Percentiles rank a stretch among this genome's conserved stretches.
Evolutionary conservation across 2,888 invertebrate species (phyloP).

Genomic region (Agrotis puta): DNA sequence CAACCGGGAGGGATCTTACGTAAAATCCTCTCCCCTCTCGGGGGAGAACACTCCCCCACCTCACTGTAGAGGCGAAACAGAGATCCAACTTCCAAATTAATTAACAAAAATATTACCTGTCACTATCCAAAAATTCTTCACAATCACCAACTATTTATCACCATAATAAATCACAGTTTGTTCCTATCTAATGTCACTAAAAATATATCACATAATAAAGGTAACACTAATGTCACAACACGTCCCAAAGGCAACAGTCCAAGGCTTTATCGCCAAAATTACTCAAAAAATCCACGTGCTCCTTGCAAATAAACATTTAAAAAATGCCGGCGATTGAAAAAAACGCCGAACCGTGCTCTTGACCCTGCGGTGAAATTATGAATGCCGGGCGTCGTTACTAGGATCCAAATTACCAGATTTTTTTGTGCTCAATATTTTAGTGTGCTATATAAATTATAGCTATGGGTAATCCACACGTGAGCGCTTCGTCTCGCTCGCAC

Average conservation of each 20-base stretch:
- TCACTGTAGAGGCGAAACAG: constrained; percentile 63
- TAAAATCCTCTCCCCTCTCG: constrained; percentile 77
- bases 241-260: constrained; percentile 90
- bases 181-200: constrained; percentile 89
- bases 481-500: constrained; percentile 83
- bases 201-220: constrained; percentile 88
- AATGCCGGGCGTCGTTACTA: constrained; percentile 89
- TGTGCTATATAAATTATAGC: constrained; percentile 86
- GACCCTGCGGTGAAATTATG: constrained; percentile 90
- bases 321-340: constrained; percentile 81
- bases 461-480: constrained; percentile 87
- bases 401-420: constrained; percentile 90
- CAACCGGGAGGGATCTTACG: constrained; percentile 80
- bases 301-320: constrained; percentile 88
- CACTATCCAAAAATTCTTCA: constrained; percentile 84
- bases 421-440: constrained; percentile 90
- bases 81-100: constrained; percentile 77
- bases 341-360: constrained; percentile 86
- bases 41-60: constrained; percentile 64
- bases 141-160: constrained; percentile 87
- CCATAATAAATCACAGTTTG: constrained; percentile 90
- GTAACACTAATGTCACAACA: constrained; percentile 91
- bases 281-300: constrained; percentile 87
- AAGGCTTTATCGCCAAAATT: constrained; percentile 85
- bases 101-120: constrained; percentile 81